phyloP scores from a whole-genome alignment of 2,797 vertebrate species.

The Rhinichthys osculus region DNA sequence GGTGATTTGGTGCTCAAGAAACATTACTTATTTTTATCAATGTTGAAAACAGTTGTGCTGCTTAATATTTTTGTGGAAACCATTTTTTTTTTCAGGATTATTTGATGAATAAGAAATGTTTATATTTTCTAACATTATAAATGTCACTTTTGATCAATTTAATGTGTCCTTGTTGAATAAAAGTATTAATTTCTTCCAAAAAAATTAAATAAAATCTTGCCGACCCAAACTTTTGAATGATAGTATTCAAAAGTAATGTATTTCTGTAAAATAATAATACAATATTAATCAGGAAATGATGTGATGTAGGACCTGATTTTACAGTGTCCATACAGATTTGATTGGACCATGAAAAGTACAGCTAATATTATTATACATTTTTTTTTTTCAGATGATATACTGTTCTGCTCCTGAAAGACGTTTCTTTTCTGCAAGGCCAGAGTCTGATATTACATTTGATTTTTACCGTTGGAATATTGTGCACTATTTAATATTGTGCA shows the following conservation, averaged over 20 bases:
- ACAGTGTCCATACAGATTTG: neutral
- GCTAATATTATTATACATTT: neutral
- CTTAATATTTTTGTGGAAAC: no score
- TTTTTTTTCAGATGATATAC: no score
- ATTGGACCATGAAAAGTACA: neutral
- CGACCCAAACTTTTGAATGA: neutral
- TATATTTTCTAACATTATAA: no score
- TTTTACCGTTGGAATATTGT: neutral
- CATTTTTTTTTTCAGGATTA: neutral
- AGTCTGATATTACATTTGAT: neutral
- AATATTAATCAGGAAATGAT: no score
- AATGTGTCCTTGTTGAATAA: neutral
- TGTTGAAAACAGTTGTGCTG: no score
- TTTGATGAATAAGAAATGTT: neutral
- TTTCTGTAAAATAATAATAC: neutral
- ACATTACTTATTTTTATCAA: neutral
- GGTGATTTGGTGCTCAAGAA: neutral
- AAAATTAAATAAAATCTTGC: neutral
- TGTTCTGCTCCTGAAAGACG: no score
- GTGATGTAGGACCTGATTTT: neutral
- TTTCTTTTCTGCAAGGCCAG: no score
- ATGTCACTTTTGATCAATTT: no score
- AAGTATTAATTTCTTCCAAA: no score
- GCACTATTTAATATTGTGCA: neutral
- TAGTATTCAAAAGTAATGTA: neutral